Base-by-base conservation (phyloP, 2,888 invertebrate species). In the Ditula angustiorana region DNA sequence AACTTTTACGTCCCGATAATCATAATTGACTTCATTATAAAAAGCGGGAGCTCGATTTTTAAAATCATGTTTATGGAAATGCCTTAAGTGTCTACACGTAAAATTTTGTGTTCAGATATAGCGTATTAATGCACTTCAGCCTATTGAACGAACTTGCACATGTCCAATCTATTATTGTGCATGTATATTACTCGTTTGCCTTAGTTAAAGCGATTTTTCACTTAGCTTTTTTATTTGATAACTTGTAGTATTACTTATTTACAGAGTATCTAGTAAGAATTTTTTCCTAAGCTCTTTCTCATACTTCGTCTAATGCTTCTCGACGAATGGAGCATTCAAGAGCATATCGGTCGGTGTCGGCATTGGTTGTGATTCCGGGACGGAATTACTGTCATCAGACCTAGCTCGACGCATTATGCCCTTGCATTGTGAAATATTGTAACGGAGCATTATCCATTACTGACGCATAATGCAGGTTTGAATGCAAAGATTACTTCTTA, bases 41-140 rank as follows among this genome's bases (percentile, higher is more conserved):
- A 71, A 60, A 65, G 70, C 73, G 72, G 69, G 71, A 67, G 68
- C 75, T 74, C 71, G 77, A 77, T 70, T 74, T 68, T 79, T 77
- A 78, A 81, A 76, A 79, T 69, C 59, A 56, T 72, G 69, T 80
- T 83, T 83, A 82, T 83, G 81, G 77, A 80, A 84, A 84, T 83
- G 64, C 70, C 68, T 47, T 47, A 35, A 61, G n/a, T 61, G 61
- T 50, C 35, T 50, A 67, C 64, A 60, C 52, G 64, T 61, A 70
- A 60, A 68, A 71, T 67, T 72, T 73, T 73, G 70, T 71, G 67
- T 71, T 71, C 73, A 73, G 74, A 75, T 75, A n/a, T n/a, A n/a
- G n/a, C n/a, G n/a, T n/a, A n/a, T n/a, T n/a, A n/a, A n/a, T n/a
- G n/a, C n/a, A n/a, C n/a, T n/a, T n/a, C n/a, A n/a, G n/a, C n/a